phyloP scores from a whole-genome alignment of 2,113 vertebrate species.

The Lucifuga dentata region DNA sequence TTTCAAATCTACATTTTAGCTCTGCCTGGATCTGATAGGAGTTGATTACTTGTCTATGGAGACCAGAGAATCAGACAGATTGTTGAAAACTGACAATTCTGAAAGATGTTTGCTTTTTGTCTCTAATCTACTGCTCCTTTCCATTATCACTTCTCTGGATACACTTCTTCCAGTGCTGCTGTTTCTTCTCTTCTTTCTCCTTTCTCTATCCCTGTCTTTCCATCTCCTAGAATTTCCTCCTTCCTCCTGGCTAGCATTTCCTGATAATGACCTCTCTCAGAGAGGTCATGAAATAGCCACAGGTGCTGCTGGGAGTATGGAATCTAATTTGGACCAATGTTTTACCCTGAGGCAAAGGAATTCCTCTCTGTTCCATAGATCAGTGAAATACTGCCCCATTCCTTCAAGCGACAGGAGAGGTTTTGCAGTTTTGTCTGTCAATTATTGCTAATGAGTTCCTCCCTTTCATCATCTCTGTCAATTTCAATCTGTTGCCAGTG shows the following conservation, averaged over 20 bases:
- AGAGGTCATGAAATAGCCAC: slow-evolving; percentile 55
- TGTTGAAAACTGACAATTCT: slow-evolving; percentile 41
- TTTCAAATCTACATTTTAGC: slow-evolving; percentile 32
- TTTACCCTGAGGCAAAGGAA: slow-evolving; percentile 51
- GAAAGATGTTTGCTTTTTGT: slow-evolving; percentile 41
- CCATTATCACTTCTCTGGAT: slow-evolving; percentile 19
- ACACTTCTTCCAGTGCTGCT: background rate
- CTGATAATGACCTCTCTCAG: slow-evolving; percentile 48
- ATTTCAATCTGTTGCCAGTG: slow-evolving; percentile 38
- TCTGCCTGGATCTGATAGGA: slow-evolving; percentile 56
- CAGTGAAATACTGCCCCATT: slow-evolving; percentile 48
- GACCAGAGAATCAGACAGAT: slow-evolving; percentile 40
- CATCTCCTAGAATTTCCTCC: background rate
- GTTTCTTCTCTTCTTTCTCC: background rate
- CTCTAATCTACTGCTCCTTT: slow-evolving; percentile 16
- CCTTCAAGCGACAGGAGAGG: slow-evolving; percentile 35
- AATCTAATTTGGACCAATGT: slow-evolving; percentile 66
- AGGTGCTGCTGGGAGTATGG: slow-evolving; percentile 39
- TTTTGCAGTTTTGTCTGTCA: slow-evolving; percentile 42
- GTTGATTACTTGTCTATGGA: slow-evolving; percentile 54
- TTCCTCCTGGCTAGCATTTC: slow-evolving; percentile 17
- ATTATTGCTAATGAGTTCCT: slow-evolving; percentile 31
- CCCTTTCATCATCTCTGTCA: slow-evolving; percentile 29
- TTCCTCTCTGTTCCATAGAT: slow-evolving; percentile 53
- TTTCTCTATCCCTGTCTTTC: background rate